Evolutionary conservation across 2,113 vertebrate genomes (phyloP).

Genomic region (Phaethornis superciliosus): DNA sequence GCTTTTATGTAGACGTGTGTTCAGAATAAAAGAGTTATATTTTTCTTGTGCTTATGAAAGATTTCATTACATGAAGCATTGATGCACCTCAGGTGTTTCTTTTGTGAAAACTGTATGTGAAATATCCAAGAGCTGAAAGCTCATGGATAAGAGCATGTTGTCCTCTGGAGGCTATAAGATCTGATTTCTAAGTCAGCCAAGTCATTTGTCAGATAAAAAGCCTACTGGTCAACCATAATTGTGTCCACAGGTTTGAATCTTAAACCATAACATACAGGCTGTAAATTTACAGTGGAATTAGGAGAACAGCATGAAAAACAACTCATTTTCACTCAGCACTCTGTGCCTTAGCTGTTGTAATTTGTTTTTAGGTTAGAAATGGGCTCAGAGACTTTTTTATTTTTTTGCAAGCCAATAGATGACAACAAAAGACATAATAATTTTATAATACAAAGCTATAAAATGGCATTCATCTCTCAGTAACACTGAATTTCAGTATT

Average conservation of each 20-base stretch:
- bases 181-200: conserved; percentile 64
- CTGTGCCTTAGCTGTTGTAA: not conserved
- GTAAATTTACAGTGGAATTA: conserved; percentile 43
- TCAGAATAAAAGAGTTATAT: conserved; percentile 54
- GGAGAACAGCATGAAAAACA: not conserved
- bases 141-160: conserved; percentile 24
- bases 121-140: conserved; percentile 59
- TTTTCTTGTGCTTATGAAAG: conserved; percentile 54
- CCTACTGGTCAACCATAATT: conserved; percentile 67
- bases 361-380: conserved; percentile 32
- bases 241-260: conserved; percentile 66
- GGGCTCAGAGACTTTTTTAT: not conserved
- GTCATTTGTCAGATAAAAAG: conserved; percentile 66
- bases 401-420: conserved; percentile 8
- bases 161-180: conserved; percentile 46
- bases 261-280: conserved; percentile 20
- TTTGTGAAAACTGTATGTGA: conserved; percentile 62
- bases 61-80: conserved; percentile 65
- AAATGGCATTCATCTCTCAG: conserved; percentile 3
- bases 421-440: conserved; percentile 13
- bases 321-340: not conserved
- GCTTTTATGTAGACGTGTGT: conserved; percentile 55
- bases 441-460: conserved; percentile 24
- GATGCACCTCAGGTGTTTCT: conserved; percentile 66
- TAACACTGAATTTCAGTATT: conserved; percentile 35